These are phyloP conservation scores for Drosophila kanapiae DNA, from an alignment of 1,140 invertebrate species.

Conservation along the genomic window DNA sequence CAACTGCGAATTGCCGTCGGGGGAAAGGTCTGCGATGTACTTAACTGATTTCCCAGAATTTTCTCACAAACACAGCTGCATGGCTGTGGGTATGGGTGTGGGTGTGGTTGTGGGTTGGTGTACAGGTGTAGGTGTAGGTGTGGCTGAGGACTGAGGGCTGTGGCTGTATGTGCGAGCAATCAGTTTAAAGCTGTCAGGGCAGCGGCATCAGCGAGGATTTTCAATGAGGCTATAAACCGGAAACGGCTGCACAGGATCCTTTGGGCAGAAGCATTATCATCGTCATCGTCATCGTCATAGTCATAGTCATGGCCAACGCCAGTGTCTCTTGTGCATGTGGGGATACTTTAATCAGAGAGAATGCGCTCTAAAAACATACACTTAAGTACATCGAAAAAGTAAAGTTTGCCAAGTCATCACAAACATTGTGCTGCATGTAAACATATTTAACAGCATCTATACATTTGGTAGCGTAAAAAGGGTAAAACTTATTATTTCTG, in stretches of 20 bases:
- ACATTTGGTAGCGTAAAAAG: not conserved
- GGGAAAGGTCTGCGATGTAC: conserved; percentile 61
- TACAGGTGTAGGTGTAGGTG: conserved; percentile 8
- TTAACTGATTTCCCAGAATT: conserved; percentile 78
- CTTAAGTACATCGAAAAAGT: conserved; percentile 18
- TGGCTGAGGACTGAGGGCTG: not conserved
- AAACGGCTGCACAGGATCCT: conserved; percentile 57
- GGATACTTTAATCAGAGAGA: conserved; percentile 65
- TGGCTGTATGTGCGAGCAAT: conserved; percentile 53
- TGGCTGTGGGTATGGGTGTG: conserved; percentile 8
- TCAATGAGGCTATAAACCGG: conserved; percentile 69
- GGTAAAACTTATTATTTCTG: not conserved
- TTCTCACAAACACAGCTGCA: conserved; percentile 43
- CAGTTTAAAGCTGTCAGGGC: conserved; percentile 79
- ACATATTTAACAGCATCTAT: not conserved
- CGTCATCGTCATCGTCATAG: conserved; percentile 23
- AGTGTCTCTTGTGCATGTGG: conserved; percentile 36
- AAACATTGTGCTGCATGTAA: not conserved
- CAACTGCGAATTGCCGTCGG: conserved; percentile 66
- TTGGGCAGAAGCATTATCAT: conserved; percentile 31
- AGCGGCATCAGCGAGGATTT: conserved; percentile 55
- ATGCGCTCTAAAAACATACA: conserved; percentile 24
- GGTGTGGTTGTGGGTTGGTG: conserved; percentile 2
- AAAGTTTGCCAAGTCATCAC: conserved; percentile 9
- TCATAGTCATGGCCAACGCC: conserved; percentile 32